These are phyloP conservation scores for Drosophila malerkotliana DNA, from an alignment of 1,140 invertebrate genomes.

Conservation along the genomic window DNA sequence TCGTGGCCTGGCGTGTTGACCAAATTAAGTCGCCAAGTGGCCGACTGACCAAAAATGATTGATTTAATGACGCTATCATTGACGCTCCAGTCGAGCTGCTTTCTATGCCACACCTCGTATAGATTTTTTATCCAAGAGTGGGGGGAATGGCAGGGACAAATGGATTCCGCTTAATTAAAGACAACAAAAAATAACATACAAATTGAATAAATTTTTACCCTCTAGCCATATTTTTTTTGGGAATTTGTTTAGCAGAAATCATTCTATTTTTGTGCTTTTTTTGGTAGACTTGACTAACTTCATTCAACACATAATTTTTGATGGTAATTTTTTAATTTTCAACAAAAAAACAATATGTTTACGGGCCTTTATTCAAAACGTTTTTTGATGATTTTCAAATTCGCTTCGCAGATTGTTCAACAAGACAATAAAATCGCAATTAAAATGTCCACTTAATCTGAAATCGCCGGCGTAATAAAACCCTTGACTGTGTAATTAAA, in stretches of 20 bases:
- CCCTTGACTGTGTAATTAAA: conserved; percentile 58
- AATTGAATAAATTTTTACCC: background rate
- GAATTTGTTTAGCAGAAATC: background rate
- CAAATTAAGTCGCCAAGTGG: conserved; percentile 60
- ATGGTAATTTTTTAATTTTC: background rate
- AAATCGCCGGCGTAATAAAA: conserved; percentile 39
- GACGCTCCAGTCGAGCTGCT: conserved; percentile 37
- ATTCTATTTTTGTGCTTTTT: background rate
- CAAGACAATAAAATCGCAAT: conserved; percentile 47
- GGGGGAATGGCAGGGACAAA: conserved; percentile 2
- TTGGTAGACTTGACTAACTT: background rate
- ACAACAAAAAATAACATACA: background rate
- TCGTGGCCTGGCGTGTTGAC: conserved; percentile 39
- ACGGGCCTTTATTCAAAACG: background rate
- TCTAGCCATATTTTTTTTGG: background rate
- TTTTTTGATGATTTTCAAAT: conserved; percentile 4
- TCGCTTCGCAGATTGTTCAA: background rate
- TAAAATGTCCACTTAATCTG: conserved; percentile 53
- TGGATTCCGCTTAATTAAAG: conserved; percentile 27
- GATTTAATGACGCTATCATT: conserved; percentile 72
- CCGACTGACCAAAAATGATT: conserved; percentile 68
- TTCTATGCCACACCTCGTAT: conserved; percentile 24
- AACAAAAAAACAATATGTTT: background rate
- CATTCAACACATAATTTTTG: background rate
- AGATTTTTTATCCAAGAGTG: conserved; percentile 10